Evolutionary conservation across 2,888 invertebrate species (phyloP), one percentile per base, ranked within the genome.

Genomic region (Aporophyla nigra): DNA sequence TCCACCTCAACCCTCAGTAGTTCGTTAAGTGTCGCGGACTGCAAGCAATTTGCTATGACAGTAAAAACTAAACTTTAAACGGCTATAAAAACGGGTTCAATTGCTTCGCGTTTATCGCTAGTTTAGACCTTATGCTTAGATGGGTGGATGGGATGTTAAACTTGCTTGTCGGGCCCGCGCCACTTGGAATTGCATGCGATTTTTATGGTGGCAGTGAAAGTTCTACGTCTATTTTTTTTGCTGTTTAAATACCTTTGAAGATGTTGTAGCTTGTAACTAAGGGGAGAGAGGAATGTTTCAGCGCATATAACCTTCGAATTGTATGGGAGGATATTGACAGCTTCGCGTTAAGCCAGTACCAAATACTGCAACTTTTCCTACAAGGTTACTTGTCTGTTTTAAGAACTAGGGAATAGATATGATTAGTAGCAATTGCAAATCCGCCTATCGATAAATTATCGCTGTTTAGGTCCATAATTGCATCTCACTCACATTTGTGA

Each of bases 51-150:
- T 91, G 86, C 91, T 89, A 88, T 91, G 86, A 89, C 91, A 93
- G 90, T 94, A 91, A 94, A 93, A 91, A 88, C 88, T 90, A 88
- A 89, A 90, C 77, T 89, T 90, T 91, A 91, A 91, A 89, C 73
- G 90, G 84, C 90, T 78, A 88, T 93, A 93, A 93, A 93, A 92
- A 85, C 84, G 83, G 84, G 86, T 88, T 77, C 90, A 88, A 91
- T 91, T 90, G 86, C 76, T 80, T 88, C 74, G 56, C 61, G 75
- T 93, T 93, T 93, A 93, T 92, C 74, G 90, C 85, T 76, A 78
- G 85, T 87, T 88, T 88, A 87, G 85, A 73, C 85, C 72, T 81
- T 70, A 56, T 85, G 89, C 67, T 90, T 87, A 81, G 87, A 78
- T 83, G 78, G 74, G 43, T 82, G 70, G 83, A 70, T 80, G 82